Evolutionary conservation across 2,113 vertebrate genomes (phyloP), one percentile per base, ranked within the genome.

Genomic region (Podocnemis expansa): DNA sequence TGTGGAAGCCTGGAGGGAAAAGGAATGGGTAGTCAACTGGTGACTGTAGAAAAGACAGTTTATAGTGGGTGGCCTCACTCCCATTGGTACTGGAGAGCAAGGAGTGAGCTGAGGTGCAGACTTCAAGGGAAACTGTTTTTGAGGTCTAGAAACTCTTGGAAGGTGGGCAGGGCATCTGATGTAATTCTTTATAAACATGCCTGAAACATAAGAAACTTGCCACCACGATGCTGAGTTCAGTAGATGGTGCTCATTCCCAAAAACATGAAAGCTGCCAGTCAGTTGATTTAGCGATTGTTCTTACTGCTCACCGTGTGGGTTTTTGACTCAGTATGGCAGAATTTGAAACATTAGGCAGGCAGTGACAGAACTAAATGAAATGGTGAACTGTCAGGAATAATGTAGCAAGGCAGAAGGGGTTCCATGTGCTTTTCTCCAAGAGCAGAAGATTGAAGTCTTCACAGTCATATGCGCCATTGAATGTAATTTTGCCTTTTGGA

Each of bases 391-490:
- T 45, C 75, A 55, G 22, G 49, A 47, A 6, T 56, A n/a, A 14
- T 2, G 5, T 21, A 47, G 9, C 3, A 63, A 51, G 4, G 1
- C 1, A 12, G 49, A 52, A 88, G 41, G 27, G 45, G 22, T 31
- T 6, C 47, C 10, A 10, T 3, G 31, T 21, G 51, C 87, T 88
- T 22, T 10, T 63, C 49, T 29, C 58, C 6, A 79, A 2, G 49
- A 21, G 34, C 78, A 34, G 29, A 70, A 45, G 31, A 27, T 14
- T 27, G 58, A 34, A 55, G 25, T 38, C 8, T 34, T 27, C 6
- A 2, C 80, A 41, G 11, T 51, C 1, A 0, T 6, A 1, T 2
- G 1, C 25, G 45, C 2, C 0, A 4, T 60, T 45, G 38, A 27
- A 31, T 10, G 2, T 19, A 60, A 60, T 79, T 55, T 10, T 70